phyloP scores from a whole-genome alignment of 2,113 vertebrate species.

The Nannospalax galili region DNA sequence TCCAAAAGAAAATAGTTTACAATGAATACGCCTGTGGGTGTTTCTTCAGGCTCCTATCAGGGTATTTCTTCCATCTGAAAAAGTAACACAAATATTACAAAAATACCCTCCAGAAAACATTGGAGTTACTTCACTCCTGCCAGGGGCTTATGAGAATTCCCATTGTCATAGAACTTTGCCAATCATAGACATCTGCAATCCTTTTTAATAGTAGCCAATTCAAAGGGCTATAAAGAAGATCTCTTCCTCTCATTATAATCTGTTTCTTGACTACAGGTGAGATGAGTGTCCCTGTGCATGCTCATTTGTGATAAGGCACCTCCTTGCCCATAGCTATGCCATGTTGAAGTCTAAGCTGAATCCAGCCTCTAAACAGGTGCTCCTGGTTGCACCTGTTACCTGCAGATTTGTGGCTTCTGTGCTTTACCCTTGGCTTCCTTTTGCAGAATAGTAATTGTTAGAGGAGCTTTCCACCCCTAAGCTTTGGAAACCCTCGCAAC shows the following conservation, averaged over 20 bases:
- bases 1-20: background rate
- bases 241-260: background rate
- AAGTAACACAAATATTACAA: background rate
- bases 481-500: too few species aligned
- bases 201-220: conserved; percentile 21
- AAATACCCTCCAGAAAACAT: background rate
- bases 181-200: background rate
- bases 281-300: background rate
- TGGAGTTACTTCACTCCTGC: background rate
- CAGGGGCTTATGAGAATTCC: background rate
- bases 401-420: too few species aligned
- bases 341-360: too few species aligned
- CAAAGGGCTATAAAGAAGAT: background rate
- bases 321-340: too few species aligned
- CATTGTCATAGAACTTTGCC: background rate
- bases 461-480: too few species aligned
- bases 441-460: too few species aligned
- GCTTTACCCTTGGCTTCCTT: too few species aligned
- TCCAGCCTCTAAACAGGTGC: too few species aligned
- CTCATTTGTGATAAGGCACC: too few species aligned
- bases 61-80: conserved; percentile 4
- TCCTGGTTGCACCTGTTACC: too few species aligned
- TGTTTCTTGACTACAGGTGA: background rate
- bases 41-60: background rate
- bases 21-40: background rate